Evolutionary conservation across 2,797 vertebrate species (phyloP), one percentile per base, ranked within the genome.

Genomic region (Babyrousa celebensis): DNA sequence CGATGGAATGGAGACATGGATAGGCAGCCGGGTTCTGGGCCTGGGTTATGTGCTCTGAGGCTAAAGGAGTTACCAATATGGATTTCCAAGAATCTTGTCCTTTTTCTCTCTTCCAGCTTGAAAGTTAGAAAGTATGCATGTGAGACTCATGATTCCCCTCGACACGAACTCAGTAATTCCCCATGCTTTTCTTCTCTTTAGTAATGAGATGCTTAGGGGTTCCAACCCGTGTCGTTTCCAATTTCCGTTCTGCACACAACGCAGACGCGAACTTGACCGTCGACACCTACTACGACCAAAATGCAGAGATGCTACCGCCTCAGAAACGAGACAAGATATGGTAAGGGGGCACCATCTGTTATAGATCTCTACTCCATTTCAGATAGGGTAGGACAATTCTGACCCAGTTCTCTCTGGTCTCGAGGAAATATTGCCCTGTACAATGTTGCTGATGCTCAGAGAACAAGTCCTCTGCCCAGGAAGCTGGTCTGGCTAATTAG

Each of bases 121-220:
- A 84, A 88, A 86, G 89, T 84, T 68, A 94, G 82, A 95, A 72
- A 63, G 68, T 54, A 17, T 32, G 14, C 9, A n/a, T 84, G 5
- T 8, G 43, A 90, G 72, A 67, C 48, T 32, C 95, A 72, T 36
- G 11, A 79, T 85, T 89, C 79, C 92, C 20, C 89, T 88, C 85
- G 63, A 43, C 65, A 3, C 71, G 62, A 94, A 72, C 67, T 86
- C 58, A 82, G 68, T 21, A 54, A 74, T 54, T 94, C 12, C 52
- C 48, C 1, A 17, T 56, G 27, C n/a, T 52, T 87, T 72, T 62
- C 20, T 74, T 8, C 89, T 79, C 97, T 98, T 86, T 98, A 99
- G 99, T 99, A 89, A 97, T 99, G 98, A 98, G 99, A 43, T 99
- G 99, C 95, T 74, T 99, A 89, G 99, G 99, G 15, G 99, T 99